Evolutionary conservation across 2,888 invertebrate genomes (phyloP), one percentile per base, ranked within the genome.

Genomic region (Cheilosia impressa): DNA sequence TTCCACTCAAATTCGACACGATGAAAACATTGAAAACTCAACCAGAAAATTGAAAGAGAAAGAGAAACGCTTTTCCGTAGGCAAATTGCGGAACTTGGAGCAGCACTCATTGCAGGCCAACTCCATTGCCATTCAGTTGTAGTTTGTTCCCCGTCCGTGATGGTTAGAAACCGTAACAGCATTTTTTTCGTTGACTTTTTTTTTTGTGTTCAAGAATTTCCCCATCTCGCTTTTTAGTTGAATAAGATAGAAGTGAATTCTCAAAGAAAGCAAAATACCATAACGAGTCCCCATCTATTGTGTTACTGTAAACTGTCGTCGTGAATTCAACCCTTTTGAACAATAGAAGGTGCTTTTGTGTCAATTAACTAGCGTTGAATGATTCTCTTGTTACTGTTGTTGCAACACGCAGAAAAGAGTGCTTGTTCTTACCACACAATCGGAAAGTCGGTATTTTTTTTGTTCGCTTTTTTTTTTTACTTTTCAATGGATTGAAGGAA

Each of bases 301-400:
- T 75, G 63, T 68, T 27, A 52, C 52, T 22, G 22, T 22, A 22
- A 22, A 22, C 22, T 19, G 22, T 13, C 31, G 73, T 73, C 58
- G 80, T 80, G 85, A 80, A 76, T 72, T 43, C 81, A 85, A 81
- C 71, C 85, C 81, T 81, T 80, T 55, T 58, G 47, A 71, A 85
- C 76, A 77, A 85, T 81, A 81, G 47, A 81, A 81, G 63, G 55
- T 13, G 63, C 62, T 85, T 85, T 78, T 52, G 60, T 76, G 81
- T 85, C 85, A 85, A 85, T 85, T 85, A 85, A 85, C 77, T 72
- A 66, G 72, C 43, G 63, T 68, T 76, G 66, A 77, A 72, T 68
- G 76, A 72, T 43, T 41, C 45, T 38, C 50, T 45, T 77, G 81
- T 68, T 57, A 47, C 63, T 60, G 52, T 78, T 62, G 53, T 78